phyloP scores from a whole-genome alignment of 2,888 invertebrate species.

The Philereme transversata region DNA sequence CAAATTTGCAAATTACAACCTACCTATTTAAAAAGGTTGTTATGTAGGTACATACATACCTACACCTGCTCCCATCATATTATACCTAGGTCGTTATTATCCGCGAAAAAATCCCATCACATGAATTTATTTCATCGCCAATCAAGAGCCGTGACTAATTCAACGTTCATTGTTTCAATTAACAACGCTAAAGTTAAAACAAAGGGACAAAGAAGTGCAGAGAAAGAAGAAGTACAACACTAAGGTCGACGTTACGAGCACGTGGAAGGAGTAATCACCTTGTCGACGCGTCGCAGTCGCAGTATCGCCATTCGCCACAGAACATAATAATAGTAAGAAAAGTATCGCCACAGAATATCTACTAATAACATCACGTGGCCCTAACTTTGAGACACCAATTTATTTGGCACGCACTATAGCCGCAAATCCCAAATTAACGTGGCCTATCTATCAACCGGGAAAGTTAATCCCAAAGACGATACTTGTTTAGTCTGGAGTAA shows the following conservation, averaged over 20 bases:
- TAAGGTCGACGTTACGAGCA: slow-evolving; percentile 58
- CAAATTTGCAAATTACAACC: too few species aligned
- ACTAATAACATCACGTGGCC: slow-evolving; percentile 33
- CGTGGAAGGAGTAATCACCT: slow-evolving; percentile 46
- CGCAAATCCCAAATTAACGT: slow-evolving; percentile 27
- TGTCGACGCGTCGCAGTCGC: slow-evolving; percentile 26
- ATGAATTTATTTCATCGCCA: slow-evolving; percentile 2
- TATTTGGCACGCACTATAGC: slow-evolving; percentile 47
- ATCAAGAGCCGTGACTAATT: slow-evolving; percentile 37
- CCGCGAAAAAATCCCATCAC: background rate
- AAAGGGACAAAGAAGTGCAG: slow-evolving; percentile 53
- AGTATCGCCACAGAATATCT: slow-evolving; percentile 13
- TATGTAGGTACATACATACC: too few species aligned
- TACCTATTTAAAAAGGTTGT: too few species aligned
- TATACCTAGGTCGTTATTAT: too few species aligned
- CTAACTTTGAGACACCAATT: slow-evolving; percentile 39
- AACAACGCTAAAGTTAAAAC: slow-evolving; percentile 36
- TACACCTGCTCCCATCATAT: too few species aligned
- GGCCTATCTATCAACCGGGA: slow-evolving; percentile 7
- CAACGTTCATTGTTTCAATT: slow-evolving; percentile 39
- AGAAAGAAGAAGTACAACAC: slow-evolving; percentile 34
- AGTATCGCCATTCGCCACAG: slow-evolving; percentile 19
- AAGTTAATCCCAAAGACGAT: slow-evolving; percentile 14
- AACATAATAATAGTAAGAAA: slow-evolving; percentile 24
- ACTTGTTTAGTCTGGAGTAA: background rate